These are phyloP conservation scores for Halictus rubicundus DNA, from an alignment of 1,140 invertebrate genomes.

Conservation along the genomic window DNA sequence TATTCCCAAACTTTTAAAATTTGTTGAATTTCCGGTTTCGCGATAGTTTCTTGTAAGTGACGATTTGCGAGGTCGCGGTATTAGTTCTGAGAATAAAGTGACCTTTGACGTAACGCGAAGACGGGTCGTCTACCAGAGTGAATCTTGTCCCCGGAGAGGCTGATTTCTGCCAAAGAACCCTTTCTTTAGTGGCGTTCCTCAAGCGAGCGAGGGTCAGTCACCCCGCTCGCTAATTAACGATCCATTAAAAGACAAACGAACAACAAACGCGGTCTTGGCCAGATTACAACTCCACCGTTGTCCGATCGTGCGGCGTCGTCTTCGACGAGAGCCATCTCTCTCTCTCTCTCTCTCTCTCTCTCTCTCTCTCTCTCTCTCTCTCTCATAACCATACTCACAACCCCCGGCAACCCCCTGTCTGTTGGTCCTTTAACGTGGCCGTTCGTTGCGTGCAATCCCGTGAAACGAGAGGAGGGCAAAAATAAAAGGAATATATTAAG, in stretches of 20 bases:
- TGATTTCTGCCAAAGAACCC: neutral
- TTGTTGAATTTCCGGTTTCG: too few relatives aligned
- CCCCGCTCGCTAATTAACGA: conserved; percentile 28
- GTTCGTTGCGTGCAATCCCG: conserved; percentile 41
- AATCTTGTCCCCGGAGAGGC: neutral
- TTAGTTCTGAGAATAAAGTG: too few relatives aligned
- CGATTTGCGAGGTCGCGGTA: too few relatives aligned
- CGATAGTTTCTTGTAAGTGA: too few relatives aligned
- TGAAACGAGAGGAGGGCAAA: conserved; percentile 31
- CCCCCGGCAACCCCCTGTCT: neutral
- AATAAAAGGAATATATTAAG: conserved; percentile 53
- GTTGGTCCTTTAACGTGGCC: conserved; percentile 13
- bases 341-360: too few relatives aligned
- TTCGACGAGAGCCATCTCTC: neutral
- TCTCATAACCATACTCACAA: too few relatives aligned
- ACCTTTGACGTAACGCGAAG: too few relatives aligned
- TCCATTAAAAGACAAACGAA: conserved; percentile 31
- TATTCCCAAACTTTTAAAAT: too few relatives aligned
- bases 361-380: too few relatives aligned
- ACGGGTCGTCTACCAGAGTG: too few relatives aligned
- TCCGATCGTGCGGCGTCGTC: conserved; percentile 13
- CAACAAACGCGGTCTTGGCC: conserved; percentile 9
- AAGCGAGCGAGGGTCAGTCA: neutral
- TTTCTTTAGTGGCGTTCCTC: neutral
- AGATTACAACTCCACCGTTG: conserved; percentile 20